Conservation (phyloP, 1,140 invertebrate genomes). For the Bemisia tabaci region DNA sequence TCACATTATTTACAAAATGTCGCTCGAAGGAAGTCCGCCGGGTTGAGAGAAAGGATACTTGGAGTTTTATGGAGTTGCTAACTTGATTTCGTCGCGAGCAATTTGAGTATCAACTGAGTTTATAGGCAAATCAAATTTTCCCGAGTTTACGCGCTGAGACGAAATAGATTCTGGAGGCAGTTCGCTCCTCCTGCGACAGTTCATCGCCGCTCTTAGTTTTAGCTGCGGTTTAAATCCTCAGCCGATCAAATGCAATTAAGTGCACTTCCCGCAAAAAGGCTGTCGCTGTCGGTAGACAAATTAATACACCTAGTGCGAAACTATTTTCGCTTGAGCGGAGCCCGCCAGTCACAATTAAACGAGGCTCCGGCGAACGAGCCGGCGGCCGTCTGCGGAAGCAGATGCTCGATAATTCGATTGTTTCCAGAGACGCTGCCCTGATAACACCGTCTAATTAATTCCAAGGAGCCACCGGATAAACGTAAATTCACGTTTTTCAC, state of each 20-base stretch:
- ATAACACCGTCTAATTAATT: too few species aligned
- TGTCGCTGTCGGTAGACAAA: too few species aligned
- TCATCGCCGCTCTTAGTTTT: background rate
- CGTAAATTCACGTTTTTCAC: too few species aligned
- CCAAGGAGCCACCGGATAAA: too few species aligned
- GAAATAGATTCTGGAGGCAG: background rate
- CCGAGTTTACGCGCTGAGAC: background rate
- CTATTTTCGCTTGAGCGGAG: too few species aligned
- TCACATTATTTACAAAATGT: background rate
- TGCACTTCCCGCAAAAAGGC: background rate
- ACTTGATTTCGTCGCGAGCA: background rate
- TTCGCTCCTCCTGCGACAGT: background rate
- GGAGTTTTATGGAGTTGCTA: background rate
- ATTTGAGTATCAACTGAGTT: background rate
- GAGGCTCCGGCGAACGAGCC: too few species aligned
- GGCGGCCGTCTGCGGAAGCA: too few species aligned
- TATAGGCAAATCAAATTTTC: background rate
- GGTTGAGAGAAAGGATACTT: background rate
- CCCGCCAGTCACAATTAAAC: too few species aligned
- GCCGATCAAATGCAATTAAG: background rate
- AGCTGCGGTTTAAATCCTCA: background rate
- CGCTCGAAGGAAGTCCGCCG: background rate
- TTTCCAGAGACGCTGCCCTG: too few species aligned
- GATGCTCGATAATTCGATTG: too few species aligned
- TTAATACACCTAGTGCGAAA: too few species aligned